Conservation (phyloP, 2,888 invertebrate species). For the Gymnosoma rotundatum region DNA sequence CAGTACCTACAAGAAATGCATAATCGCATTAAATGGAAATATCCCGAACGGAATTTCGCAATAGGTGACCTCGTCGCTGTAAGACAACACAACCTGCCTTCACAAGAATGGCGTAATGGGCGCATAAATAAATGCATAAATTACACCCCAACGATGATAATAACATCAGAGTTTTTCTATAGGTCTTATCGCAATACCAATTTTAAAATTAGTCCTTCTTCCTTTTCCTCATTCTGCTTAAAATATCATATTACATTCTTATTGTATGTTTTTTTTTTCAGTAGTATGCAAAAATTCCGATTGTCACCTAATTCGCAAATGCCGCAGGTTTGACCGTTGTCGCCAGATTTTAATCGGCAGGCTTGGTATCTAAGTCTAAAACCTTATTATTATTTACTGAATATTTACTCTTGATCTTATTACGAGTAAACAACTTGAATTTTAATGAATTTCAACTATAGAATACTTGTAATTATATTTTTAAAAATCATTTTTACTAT, state of each 20-base stretch:
- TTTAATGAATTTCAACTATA: too few species aligned
- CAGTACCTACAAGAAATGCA: conserved; percentile 10
- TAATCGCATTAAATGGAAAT: conserved; percentile 7
- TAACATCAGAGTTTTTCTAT: conserved; percentile 24
- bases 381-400: too few species aligned
- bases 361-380: too few species aligned
- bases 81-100: conserved; percentile 20
- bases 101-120: conserved; percentile 19
- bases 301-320: not conserved
- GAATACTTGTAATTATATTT: too few species aligned
- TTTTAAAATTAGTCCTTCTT: conserved; percentile 19
- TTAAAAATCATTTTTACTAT: too few species aligned
- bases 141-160: conserved; percentile 8
- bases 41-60: conserved; percentile 16
- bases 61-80: conserved; percentile 31
- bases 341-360: not conserved
- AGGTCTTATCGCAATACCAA: conserved; percentile 28
- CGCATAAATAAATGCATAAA: conserved; percentile 18
- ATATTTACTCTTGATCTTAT: too few species aligned
- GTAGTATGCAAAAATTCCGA: conserved; percentile 2
- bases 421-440: too few species aligned
- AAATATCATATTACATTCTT: not conserved
- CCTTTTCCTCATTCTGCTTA: conserved; percentile 1
- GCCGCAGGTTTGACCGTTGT: not conserved
- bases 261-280: not conserved